phyloP scores from a whole-genome alignment of 2,113 vertebrate species.

The Mugil cephalus region DNA sequence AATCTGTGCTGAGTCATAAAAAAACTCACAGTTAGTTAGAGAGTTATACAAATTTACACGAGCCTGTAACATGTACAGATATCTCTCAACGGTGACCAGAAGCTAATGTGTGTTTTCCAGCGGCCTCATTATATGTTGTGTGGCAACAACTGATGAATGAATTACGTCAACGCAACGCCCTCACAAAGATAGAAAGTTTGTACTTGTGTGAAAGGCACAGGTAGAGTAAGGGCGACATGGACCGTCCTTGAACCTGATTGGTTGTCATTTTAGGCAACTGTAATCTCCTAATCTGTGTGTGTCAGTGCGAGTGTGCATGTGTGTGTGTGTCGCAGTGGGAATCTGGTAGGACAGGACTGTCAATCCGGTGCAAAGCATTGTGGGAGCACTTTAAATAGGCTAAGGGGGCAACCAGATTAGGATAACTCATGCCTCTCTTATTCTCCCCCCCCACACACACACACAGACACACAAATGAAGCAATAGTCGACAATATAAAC shows the following conservation, averaged over 20 bases:
- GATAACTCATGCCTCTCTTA: conserved; percentile 4
- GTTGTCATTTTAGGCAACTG: conserved; percentile 56
- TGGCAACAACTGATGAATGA: too few relatives aligned
- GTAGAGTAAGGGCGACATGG: conserved; percentile 29
- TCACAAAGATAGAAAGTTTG: neutral
- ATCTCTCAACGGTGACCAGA: too few relatives aligned
- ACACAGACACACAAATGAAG: too few relatives aligned
- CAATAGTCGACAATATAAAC: neutral
- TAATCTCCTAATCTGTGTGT: conserved; percentile 81
- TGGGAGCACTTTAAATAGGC: conserved; percentile 69
- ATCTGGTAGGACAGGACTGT: conserved; percentile 37
- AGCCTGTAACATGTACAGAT: too few relatives aligned
- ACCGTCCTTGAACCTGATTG: conserved; percentile 67
- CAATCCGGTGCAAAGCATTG: conserved; percentile 65
- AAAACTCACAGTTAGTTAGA: too few relatives aligned
- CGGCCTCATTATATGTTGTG: too few relatives aligned
- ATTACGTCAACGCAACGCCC: too few relatives aligned
- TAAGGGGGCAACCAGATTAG: conserved; percentile 50
- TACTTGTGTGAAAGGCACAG: conserved; percentile 10
- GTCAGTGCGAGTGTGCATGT: too few relatives aligned
- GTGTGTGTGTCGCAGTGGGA: conserved; percentile 10
- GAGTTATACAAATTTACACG: too few relatives aligned
- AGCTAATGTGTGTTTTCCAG: conserved; percentile 5
- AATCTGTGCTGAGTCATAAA: neutral
- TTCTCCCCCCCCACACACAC: neutral